Evolutionary conservation across 2,113 vertebrate genomes (phyloP), one percentile per base, ranked within the genome.

Genomic region (Corythaeola cristata): DNA sequence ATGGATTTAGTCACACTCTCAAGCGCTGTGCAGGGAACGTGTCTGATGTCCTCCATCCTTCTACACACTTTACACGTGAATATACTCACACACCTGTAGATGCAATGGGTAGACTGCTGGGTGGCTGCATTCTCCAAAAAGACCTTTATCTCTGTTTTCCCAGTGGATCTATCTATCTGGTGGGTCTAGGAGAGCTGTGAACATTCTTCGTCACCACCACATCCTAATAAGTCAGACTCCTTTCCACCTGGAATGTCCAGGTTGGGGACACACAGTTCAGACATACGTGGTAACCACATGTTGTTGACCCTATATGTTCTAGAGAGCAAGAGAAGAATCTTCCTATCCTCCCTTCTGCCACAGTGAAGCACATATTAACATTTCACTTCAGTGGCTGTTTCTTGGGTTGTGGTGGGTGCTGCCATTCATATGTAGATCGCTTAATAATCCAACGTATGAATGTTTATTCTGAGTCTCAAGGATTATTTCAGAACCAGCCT

Each of bases 401-500:
- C 50, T 53, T 28, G 67, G 35, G 17, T 45, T 27, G 55, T 24
- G 37, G 18, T 50, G 50, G 55, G 41, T 71, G 80, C 76, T 92
- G 76, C 64, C 68, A 55, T 84, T 96, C 80, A 60, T 32, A 69
- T 33, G 79, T 17, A 90, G 85, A 78, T 78, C 1, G 0, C 11
- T 47, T 52, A 59, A 91, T 72, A 90, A 96, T 78, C 68, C 44
- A 30, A 15, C 6, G 26, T 12, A 55, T 15, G 37, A 77, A 24
- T 55, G n/a, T 18, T 74, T 45, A 21, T 52, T 91, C 56, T 26
- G 68, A 62, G 37, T 37, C 47, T 41, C 18, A 32, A 50, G 53
- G 68, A 78, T 85, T 86, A 78, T 75, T 89, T 81, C 93, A 67
- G 69, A 80, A 76, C 41, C 63, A 81, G 49, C n/a, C 80, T 78